Conservation (phyloP, 1,140 invertebrate genomes). For the Nasonia vitripennis region DNA sequence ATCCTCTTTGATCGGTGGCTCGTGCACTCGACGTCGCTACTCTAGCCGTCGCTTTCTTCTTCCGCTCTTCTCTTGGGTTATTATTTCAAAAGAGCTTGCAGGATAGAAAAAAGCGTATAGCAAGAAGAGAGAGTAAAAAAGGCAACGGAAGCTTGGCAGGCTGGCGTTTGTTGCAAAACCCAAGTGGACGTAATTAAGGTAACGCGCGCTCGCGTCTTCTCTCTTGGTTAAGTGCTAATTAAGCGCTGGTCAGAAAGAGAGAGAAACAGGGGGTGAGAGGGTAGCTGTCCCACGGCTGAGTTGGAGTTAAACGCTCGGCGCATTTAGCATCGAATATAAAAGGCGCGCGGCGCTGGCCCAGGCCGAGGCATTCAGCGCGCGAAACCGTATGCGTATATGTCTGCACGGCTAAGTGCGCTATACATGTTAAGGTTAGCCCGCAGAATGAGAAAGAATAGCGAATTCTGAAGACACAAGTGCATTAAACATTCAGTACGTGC, state of each 20-base stretch:
- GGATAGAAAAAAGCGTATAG: not conserved
- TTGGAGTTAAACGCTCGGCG: not conserved
- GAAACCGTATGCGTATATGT: not conserved
- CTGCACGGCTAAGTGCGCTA: not conserved
- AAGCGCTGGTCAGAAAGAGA: not conserved
- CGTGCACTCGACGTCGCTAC: not conserved
- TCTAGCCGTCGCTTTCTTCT: not conserved
- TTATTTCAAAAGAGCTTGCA: not conserved
- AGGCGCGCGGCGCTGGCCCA: not conserved
- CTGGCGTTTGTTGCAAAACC: conserved; percentile 6
- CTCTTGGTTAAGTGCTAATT: conserved; percentile 19
- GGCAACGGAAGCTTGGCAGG: not conserved
- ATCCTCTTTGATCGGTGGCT: not conserved
- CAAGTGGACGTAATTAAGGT: conserved; percentile 29
- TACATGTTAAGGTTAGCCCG: not conserved
- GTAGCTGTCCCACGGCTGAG: not conserved
- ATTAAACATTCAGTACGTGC: conserved; percentile 11
- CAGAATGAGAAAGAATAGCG: not conserved
- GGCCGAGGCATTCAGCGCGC: not conserved
- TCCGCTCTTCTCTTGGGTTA: not conserved
- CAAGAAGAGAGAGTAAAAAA: not conserved
- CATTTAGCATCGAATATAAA: not conserved
- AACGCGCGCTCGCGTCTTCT: not conserved
- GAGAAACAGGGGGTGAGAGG: not conserved
- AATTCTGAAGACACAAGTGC: conserved; percentile 1